Evolutionary conservation across 2,888 invertebrate species (phyloP), one percentile per base, ranked within the genome.

Genomic region (Melanophora roralis): DNA sequence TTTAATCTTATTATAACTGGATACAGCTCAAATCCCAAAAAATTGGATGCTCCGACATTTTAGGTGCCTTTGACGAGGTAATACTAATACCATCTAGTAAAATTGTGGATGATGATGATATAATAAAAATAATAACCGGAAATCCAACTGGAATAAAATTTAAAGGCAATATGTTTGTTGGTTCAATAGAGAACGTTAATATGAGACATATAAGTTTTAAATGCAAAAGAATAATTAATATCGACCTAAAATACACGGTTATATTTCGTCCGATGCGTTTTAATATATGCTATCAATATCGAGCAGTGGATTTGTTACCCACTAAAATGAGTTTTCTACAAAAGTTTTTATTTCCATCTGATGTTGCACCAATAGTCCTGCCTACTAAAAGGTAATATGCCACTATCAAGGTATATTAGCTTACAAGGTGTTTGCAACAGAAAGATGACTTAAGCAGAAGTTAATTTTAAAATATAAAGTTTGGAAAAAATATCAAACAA

Each of bases 261-360:
- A 76, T 84, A 16, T 86, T 86, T 65, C 85, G 86, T 0, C 89
- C 89, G 4, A 60, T 83, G 1, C 85, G 89, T 1, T 81, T 85
- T 2, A 71, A 82, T 2, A 67, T 88, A n/a, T 86, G 85, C 0
- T 87, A 86, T 77, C 89, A 89, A 69, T 86, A 87, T 69, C 85
- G 86, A n/a, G 86, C 89, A 0, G 62, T 89, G 2, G 59, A 86
- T 34, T 74, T 84, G 36, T 65, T 88, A 5, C 6, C 27, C 4
- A 5, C 27, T 3, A 27, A 27, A 6, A 5, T 6, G 6, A 27
- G 27, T 5, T 27, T 5, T 27, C 27, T 67, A 6, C 51, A 53
- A 9, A 71, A 75, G 1, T 73, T 69, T 36, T 34, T 75, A 36
- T 74, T 76, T 65, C 74, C 76, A 1, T 11, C 36, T 7, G 45